phyloP scores from a whole-genome alignment of 2,113 vertebrate genomes.

The Gyps fulvus region DNA sequence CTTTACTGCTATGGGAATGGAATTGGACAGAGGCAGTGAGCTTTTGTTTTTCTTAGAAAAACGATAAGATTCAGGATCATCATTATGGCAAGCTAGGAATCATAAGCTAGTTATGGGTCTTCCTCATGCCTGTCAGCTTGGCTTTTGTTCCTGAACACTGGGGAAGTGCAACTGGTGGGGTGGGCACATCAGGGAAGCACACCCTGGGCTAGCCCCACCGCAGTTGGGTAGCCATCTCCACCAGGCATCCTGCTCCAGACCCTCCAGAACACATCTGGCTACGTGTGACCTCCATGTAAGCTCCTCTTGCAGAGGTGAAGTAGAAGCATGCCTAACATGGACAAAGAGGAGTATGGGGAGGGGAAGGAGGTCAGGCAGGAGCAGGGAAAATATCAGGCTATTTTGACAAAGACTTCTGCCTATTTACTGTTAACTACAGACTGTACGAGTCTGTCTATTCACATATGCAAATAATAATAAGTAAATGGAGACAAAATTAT shows the following conservation, averaged over 20 bases:
- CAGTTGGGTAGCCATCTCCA: fast-evolving
- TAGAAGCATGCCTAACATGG: neutral
- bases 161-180: neutral
- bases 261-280: neutral
- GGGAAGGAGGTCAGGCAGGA: neutral
- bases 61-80: neutral
- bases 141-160: neutral
- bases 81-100: neutral
- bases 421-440: neutral
- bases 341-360: neutral
- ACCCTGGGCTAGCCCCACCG: neutral
- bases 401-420: neutral
- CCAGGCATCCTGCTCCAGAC: neutral
- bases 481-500: neutral
- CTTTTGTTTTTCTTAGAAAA: neutral
- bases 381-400: neutral
- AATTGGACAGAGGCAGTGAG: neutral
- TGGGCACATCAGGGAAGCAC: fast-evolving
- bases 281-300: fast-evolving
- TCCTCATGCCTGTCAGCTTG: neutral
- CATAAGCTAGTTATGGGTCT: neutral
- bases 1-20: neutral
- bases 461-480: neutral
- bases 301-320: neutral
- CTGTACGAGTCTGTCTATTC: neutral